Percentiles rank a stretch among this genome's conserved stretches.
These are phyloP conservation scores for Aurelia coerulea DNA, from an alignment of 30 jellyfish, hydroid and myxozoan genomes.

Conservation along the genomic window DNA sequence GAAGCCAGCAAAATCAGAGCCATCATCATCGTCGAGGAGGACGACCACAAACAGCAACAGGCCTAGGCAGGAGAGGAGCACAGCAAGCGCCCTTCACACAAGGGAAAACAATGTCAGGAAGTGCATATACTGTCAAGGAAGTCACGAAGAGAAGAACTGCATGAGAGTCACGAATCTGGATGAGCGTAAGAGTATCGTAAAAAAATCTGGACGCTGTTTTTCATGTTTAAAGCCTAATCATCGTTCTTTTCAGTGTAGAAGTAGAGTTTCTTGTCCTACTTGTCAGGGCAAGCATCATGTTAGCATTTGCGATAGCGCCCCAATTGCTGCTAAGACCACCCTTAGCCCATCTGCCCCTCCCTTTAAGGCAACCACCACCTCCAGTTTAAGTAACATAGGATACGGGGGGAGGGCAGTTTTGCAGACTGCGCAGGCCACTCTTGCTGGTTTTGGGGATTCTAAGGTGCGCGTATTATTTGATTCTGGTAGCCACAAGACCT, in stretches of 20 bases:
- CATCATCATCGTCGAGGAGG: too few species aligned
- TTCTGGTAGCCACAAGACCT: slow-evolving; percentile 48
- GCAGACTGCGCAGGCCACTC: slow-evolving; percentile 38
- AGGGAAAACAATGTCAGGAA: background rate
- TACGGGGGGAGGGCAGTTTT: too few species aligned
- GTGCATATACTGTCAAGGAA: background rate
- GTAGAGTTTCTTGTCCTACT: background rate
- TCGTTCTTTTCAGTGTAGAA: background rate
- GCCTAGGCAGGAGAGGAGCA: too few species aligned
- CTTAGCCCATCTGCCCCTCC: too few species aligned
- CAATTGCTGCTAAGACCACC: too few species aligned
- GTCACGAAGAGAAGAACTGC: background rate
- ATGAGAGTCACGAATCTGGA: background rate
- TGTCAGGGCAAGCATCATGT: slow-evolving; percentile 17
- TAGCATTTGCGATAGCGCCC: too few species aligned
- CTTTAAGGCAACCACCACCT: too few species aligned
- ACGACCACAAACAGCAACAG: too few species aligned
- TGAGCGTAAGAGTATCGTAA: background rate
- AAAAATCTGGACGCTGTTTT: background rate
- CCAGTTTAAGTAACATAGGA: too few species aligned
- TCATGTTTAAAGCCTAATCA: background rate
- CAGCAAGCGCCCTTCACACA: too few species aligned
- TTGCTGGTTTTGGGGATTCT: background rate
- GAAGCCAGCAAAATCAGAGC: too few species aligned
- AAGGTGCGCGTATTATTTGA: slow-evolving; percentile 14